Percentiles rank a stretch among this genome's conserved stretches.
These are phyloP conservation scores for Stegostoma tigrinum DNA, from an alignment of 2,113 vertebrate species.

Conservation along the genomic window DNA sequence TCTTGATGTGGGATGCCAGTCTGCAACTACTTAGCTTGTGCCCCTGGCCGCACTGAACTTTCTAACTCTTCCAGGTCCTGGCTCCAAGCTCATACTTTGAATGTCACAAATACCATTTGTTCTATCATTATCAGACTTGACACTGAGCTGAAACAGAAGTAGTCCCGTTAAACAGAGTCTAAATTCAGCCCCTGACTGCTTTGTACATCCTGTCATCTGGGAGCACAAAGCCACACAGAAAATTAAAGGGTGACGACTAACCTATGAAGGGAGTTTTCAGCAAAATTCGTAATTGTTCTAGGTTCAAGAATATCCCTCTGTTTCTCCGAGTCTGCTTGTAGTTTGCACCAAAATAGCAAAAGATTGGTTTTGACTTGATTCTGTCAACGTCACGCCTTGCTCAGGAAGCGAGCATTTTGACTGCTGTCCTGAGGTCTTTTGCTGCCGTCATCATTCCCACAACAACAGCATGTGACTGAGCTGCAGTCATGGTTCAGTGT, in stretches of 20 bases:
- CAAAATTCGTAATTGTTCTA: not conserved
- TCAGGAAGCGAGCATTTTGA: not conserved
- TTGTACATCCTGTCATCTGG: constrained; percentile 22
- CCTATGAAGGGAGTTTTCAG: not conserved
- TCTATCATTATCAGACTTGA: not conserved
- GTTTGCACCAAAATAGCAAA: not conserved
- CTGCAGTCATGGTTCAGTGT: not conserved
- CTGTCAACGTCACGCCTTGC: not conserved
- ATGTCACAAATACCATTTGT: not conserved
- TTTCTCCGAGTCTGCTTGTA: not conserved
- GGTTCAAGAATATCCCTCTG: not conserved
- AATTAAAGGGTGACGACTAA: not conserved
- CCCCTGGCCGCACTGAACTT: not conserved
- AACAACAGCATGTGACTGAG: not conserved
- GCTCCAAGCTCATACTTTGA: not conserved
- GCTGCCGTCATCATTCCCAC: not conserved
- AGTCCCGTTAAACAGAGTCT: not conserved
- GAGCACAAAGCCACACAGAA: constrained; percentile 8
- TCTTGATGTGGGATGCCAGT: not conserved
- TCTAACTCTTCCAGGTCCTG: not conserved
- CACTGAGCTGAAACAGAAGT: not conserved
- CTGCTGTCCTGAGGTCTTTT: not conserved
- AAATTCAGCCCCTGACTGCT: not conserved
- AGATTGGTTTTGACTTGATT: not conserved
- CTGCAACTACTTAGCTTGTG: not conserved